phyloP scores from a whole-genome alignment of 2,113 vertebrate species.

The Campylomormyrus tamandua region DNA sequence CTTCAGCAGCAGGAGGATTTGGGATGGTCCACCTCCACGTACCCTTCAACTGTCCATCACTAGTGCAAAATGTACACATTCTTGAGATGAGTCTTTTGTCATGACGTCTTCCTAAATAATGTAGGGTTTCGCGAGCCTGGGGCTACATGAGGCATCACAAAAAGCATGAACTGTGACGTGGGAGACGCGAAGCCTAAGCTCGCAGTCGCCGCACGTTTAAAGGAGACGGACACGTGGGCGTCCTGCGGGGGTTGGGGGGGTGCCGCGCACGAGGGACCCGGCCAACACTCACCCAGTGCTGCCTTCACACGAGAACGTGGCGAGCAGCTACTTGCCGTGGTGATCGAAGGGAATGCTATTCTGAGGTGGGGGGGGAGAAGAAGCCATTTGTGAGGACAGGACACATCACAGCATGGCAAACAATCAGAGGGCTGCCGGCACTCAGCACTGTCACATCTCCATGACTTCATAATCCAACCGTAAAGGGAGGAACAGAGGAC shows the following conservation, averaged over 20 bases:
- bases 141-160: background rate
- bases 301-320: constrained; percentile 77
- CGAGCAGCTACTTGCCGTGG: constrained; percentile 90
- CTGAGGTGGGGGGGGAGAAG: constrained; percentile 80
- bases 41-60: background rate
- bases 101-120: background rate
- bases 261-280: background rate
- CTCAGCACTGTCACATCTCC: background rate
- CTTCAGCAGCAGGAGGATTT: background rate
- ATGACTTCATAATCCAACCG: constrained; percentile 28
- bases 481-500: background rate
- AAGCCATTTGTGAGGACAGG: constrained; percentile 58
- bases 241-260: background rate
- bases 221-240: background rate
- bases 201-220: background rate
- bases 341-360: constrained; percentile 98
- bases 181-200: background rate
- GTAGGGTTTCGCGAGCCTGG: background rate
- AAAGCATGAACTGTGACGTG: background rate
- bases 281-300: constrained; percentile 76
- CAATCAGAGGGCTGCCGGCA: background rate
- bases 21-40: background rate
- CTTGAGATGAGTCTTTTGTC: background rate
- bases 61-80: background rate
- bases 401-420: constrained; percentile 34